These are phyloP conservation scores for Oscheius sp. DNA, from an alignment of 2,888 invertebrate genomes.

Conservation along the genomic window DNA sequence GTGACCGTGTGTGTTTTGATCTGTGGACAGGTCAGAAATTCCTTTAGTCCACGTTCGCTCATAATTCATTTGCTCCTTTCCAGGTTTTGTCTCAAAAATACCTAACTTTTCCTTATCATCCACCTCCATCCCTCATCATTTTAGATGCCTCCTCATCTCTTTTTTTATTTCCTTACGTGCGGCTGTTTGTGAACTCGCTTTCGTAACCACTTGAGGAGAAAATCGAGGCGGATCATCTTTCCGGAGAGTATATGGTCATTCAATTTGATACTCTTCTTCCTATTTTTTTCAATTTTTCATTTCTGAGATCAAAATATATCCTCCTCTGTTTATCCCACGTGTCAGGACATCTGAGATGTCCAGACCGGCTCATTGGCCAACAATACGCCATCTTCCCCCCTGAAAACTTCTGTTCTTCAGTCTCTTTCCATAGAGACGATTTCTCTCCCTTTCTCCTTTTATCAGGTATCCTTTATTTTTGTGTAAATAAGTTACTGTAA, in stretches of 20 bases:
- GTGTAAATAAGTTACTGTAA: not conserved
- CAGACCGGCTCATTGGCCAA: no score
- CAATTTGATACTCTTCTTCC: not conserved
- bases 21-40: no score
- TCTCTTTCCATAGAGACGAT: not conserved
- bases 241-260: not conserved
- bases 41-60: no score
- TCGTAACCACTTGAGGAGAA: slow-evolving; percentile 22
- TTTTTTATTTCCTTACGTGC: not conserved
- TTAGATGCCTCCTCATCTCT: not conserved
- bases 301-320: not conserved
- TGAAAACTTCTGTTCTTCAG: not conserved
- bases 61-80: no score
- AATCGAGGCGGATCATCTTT: slow-evolving; percentile 17
- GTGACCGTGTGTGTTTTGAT: no score
- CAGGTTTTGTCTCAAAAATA: no score
- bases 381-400: not conserved
- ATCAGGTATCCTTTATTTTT: not conserved
- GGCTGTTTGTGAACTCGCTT: not conserved
- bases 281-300: slow-evolving; percentile 2
- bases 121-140: not conserved
- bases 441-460: not conserved
- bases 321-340: slow-evolving; percentile 5
- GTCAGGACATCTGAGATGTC: not conserved
- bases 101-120: no score